Evolutionary conservation across 2,888 invertebrate species (phyloP).

Genomic region (Seira sanloemensis): DNA sequence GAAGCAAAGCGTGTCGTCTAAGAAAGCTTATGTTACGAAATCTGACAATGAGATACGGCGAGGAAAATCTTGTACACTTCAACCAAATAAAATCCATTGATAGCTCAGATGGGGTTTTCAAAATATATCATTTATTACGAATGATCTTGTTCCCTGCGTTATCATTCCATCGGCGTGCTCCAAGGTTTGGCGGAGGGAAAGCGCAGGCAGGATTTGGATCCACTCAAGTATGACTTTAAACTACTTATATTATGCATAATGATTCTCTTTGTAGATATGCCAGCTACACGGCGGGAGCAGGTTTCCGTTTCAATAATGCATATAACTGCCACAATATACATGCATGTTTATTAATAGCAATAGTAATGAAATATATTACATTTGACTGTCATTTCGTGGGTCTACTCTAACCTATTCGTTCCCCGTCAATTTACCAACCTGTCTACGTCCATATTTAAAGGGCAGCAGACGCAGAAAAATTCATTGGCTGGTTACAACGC

Average conservation of each 20-base stretch:
- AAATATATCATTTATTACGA: neutral
- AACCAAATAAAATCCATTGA: neutral
- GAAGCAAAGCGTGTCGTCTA: neutral
- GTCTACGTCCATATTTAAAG: too few species aligned
- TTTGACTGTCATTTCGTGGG: too few species aligned
- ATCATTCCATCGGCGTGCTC: neutral
- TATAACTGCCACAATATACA: neutral
- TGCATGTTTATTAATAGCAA: too few species aligned
- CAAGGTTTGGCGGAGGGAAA: neutral
- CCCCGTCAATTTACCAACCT: too few species aligned
- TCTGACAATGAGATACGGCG: conserved; percentile 6
- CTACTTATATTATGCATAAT: too few species aligned
- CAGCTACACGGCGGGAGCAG: neutral
- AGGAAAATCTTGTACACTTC: too few species aligned
- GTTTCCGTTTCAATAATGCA: neutral
- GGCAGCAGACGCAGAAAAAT: neutral
- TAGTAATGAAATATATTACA: too few species aligned
- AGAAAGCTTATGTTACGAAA: neutral
- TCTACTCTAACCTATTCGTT: too few species aligned
- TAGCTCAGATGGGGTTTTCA: neutral
- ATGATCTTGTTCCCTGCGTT: neutral
- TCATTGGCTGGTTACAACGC: neutral
- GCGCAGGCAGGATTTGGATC: too few species aligned
- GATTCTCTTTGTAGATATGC: neutral
- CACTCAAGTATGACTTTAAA: too few species aligned